Percentiles rank a stretch among this genome's conserved stretches.
Evolutionary conservation across 1,140 invertebrate genomes (phyloP).

Genomic region (Drusus annulatus): DNA sequence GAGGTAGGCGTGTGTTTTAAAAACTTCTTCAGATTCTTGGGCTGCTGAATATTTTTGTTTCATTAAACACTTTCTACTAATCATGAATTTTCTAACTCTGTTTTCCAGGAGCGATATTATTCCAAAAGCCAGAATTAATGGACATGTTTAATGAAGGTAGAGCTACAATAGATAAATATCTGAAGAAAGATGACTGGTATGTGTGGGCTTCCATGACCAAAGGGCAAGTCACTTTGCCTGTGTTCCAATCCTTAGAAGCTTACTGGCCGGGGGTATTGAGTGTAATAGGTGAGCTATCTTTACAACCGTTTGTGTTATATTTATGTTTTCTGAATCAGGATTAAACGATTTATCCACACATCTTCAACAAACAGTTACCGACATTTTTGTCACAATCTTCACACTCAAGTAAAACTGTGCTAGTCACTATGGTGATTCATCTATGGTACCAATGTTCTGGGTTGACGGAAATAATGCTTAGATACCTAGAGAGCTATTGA

Average conservation of each 20-base stretch:
- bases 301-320: not conserved
- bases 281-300: constrained; percentile 77
- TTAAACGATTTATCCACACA: not conserved
- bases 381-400: no score
- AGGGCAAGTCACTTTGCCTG: constrained; percentile 94
- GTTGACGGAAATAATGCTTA: no score
- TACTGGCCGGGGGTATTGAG: constrained; percentile 98
- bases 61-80: no score
- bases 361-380: no score
- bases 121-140: constrained; percentile 90
- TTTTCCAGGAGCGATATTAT: constrained; percentile 76
- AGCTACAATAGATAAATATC: constrained; percentile 88
- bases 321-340: not conserved
- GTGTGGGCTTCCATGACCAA: constrained; percentile 97
- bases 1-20: no score
- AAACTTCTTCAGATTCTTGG: no score
- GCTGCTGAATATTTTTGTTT: no score
- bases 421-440: no score
- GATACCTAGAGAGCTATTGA: no score
- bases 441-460: no score
- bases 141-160: constrained; percentile 92
- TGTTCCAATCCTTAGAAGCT: constrained; percentile 98
- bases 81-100: no score
- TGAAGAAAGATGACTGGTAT: constrained; percentile 96
- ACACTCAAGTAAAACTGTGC: no score